Evolutionary conservation across 2,113 vertebrate genomes (phyloP), one percentile per base, ranked within the genome.

Genomic region (Piliocolobus tephrosceles): DNA sequence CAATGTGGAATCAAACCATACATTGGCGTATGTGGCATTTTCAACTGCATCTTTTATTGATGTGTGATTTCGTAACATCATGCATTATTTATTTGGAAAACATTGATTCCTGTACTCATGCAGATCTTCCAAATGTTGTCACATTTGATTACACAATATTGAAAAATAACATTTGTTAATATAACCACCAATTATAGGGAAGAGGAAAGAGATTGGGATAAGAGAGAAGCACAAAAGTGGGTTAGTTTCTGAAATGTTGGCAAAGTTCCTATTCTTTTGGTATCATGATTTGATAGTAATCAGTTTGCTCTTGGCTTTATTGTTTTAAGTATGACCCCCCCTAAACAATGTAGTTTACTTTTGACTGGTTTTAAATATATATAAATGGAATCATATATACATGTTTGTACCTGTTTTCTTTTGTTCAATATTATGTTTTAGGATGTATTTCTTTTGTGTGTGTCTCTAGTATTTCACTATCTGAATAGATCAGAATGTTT

Each of bases 211-310:
- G 27, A 8, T 64, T 75, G 61, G 43, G 57, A 45, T 83, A 83
- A 13, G 12, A 57, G 27, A 92, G 57, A 27, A 27, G 12, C 35
- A 52, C 45, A 68, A 76, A 91, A 64, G 17, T 8, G 64, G 23
- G 47, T 14, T 32, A 86, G n/a, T 9, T 43, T 66, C 72, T 66
- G 35, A 35, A 64, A 18, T 40, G 27, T 40, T 93, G 27, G 35
- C 55, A 85, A 95, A 84, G 38, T 90, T 95, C 38, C 90, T 78
- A 70, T 73, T 94, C 45, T 82, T 89, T 25, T 81, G 76, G n/a
- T 55, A 57, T 64, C 55, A 52, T 40, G 27, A 64, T 66, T 93
- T 92, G 86, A 13, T 55, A 38, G 32, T 52, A 85, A 61, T 58
- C 32, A 72, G 6, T 61, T 92, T 64, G 58, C 52, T 78, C 52